Conservation (phyloP, 2,113 vertebrate genomes). For the Crotalus viridis region DNA sequence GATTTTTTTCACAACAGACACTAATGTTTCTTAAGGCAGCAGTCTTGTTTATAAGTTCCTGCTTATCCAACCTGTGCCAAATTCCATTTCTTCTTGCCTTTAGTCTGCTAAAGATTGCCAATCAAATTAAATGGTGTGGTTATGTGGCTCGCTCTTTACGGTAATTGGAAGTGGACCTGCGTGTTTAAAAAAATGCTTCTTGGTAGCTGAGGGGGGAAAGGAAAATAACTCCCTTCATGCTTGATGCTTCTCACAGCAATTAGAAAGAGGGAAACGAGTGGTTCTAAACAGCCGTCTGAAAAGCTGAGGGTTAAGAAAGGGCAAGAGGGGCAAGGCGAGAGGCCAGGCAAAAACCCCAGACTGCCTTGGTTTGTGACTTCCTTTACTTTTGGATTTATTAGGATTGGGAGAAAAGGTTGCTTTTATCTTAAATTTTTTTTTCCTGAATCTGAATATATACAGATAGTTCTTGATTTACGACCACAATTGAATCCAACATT, state of each 20-base stretch:
- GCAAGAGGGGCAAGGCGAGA: not conserved
- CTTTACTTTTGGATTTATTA: not conserved
- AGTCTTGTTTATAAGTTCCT: not conserved
- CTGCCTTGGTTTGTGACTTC: not conserved
- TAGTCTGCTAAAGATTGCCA: not conserved
- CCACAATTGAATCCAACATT: not conserved
- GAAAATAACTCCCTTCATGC: not conserved
- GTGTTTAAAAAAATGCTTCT: not conserved
- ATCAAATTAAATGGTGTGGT: conserved; percentile 17
- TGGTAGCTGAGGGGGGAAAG: not conserved
- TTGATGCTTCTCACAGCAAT: conserved; percentile 1
- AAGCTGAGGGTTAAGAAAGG: not conserved
- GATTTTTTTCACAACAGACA: not conserved
- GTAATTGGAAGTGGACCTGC: not conserved
- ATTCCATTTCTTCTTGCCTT: not conserved
- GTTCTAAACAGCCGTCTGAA: not conserved
- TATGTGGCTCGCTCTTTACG: not conserved
- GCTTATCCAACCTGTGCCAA: too few relatives aligned
- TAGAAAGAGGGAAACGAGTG: not conserved
- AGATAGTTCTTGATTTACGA: not conserved
- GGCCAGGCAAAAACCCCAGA: not conserved
- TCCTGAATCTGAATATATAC: not conserved
- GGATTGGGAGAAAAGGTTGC: not conserved
- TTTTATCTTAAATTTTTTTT: not conserved
- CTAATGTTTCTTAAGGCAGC: not conserved